phyloP scores from a whole-genome alignment of 2,113 vertebrate species.

The Datnioides undecimradiatus region DNA sequence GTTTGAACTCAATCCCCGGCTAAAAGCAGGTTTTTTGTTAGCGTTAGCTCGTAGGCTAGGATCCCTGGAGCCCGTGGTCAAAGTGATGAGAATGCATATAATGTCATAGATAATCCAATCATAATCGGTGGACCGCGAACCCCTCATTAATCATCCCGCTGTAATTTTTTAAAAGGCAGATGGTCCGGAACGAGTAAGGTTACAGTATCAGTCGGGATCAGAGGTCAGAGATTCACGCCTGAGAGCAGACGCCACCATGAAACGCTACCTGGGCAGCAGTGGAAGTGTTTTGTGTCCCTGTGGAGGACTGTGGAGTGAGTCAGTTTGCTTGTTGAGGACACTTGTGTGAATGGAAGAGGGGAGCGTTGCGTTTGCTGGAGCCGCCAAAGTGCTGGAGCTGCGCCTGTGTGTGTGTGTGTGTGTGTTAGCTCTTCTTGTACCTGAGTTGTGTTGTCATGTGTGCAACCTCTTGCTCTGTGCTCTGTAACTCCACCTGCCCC shows the following conservation, averaged over 20 bases:
- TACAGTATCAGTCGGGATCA: constrained; percentile 59
- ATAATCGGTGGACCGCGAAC: constrained; percentile 62
- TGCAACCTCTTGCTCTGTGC: not conserved
- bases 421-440: not conserved
- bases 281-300: constrained; percentile 18
- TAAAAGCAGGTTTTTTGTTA: constrained; percentile 82
- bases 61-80: constrained; percentile 72
- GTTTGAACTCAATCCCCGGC: constrained; percentile 80
- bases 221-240: constrained; percentile 59
- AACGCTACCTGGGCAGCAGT: not conserved
- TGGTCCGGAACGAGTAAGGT: constrained; percentile 67
- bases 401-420: not conserved
- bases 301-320: not conserved
- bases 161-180: constrained; percentile 83
- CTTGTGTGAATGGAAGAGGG: constrained; percentile 27
- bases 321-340: constrained; percentile 53
- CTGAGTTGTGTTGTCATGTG: not conserved
- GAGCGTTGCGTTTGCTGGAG: constrained; percentile 81
- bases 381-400: constrained; percentile 69
- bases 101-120: constrained; percentile 78
- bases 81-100: constrained; percentile 80
- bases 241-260: constrained; percentile 26
- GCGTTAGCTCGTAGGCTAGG: constrained; percentile 67
- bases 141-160: constrained; percentile 81
- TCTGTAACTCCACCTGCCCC: constrained; percentile 2